Evolutionary conservation across 2,797 vertebrate species (phyloP), one percentile per base, ranked within the genome.

Genomic region (Limosa lapponica): DNA sequence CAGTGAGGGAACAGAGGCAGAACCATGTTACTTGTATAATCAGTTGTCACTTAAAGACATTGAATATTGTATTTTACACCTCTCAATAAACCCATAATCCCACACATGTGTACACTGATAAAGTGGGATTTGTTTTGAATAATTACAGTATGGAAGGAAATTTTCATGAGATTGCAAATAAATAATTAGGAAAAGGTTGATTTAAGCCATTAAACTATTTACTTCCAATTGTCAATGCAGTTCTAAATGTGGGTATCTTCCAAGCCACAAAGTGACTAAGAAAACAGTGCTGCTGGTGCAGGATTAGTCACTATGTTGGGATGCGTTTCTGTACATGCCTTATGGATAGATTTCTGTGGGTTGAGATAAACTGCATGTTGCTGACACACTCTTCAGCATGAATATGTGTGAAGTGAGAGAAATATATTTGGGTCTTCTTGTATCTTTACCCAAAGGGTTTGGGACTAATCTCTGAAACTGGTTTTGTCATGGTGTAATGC

Each of bases 221-320:
- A 0, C 15, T 91, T 86, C 65, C 43, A 73, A 16, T 95, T 95
- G 62, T 62, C 59, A 93, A 16, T 28, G 95, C 54, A 39, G 55
- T 91, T 97, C 94, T 96, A 94, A 95, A 95, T 88, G 51, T 77
- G 66, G n/a, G 28, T 52, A 84, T 88, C 48, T 94, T 95, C 80
- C 85, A 88, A 97, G 43, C 41, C 4, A 3, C 49, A 43, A 90
- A 89, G 61, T 88, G 89, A 96, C 78, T 91, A 93, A 95, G 91
- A 70, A 93, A 95, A 90, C 32, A 73, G 51, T 39, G 51, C n/a
- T 93, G 82, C 70, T 95, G 73, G 48, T 87, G 34, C 66, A 91
- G 87, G 51, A 95, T 97, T 96, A 96, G 94, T 97, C 96, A 96
- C 77, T 87, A 24, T 86, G 85, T 88, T 95, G 70, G 72, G 90